A percentile compares a stretch with the other conserved stretches of the same genome.
Evolutionary conservation across 2,113 vertebrate species (phyloP).

Genomic region (Lasiurus cinereus): DNA sequence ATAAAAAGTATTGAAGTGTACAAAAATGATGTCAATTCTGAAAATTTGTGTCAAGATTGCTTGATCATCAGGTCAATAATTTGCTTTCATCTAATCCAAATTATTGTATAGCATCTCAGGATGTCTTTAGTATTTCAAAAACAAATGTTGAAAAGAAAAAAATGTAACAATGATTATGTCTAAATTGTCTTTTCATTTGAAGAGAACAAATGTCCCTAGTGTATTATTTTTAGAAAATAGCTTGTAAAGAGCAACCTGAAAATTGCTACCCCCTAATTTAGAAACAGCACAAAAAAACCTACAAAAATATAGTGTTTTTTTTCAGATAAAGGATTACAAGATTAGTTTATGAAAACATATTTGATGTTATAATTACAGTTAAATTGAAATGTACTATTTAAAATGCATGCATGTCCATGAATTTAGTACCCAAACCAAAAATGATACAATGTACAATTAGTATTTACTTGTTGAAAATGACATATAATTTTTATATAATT

Average conservation of each 20-base stretch:
- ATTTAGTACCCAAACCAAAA: constrained; percentile 22
- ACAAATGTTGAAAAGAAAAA: constrained; percentile 34
- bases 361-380: constrained; percentile 77
- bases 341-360: constrained; percentile 75
- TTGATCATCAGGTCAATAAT: neutral
- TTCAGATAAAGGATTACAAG: constrained; percentile 56
- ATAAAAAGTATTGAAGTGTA: neutral
- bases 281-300: constrained; percentile 52
- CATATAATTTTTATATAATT: neutral
- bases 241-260: constrained; percentile 62
- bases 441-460: constrained; percentile 63
- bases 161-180: constrained; percentile 56
- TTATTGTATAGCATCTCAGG: neutral
- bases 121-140: constrained; percentile 25
- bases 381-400: constrained; percentile 67
- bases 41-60: neutral
- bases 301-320: constrained; percentile 60
- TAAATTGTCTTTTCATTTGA: constrained; percentile 71
- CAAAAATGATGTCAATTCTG: neutral
- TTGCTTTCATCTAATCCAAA: neutral
- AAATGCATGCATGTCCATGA: constrained; percentile 24
- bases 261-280: constrained; percentile 72
- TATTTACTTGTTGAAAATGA: constrained; percentile 7
- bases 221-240: constrained; percentile 79
- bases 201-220: constrained; percentile 65